Conservation (phyloP, 2,113 vertebrate species). For the Cyanoramphus novaezelandiae region DNA sequence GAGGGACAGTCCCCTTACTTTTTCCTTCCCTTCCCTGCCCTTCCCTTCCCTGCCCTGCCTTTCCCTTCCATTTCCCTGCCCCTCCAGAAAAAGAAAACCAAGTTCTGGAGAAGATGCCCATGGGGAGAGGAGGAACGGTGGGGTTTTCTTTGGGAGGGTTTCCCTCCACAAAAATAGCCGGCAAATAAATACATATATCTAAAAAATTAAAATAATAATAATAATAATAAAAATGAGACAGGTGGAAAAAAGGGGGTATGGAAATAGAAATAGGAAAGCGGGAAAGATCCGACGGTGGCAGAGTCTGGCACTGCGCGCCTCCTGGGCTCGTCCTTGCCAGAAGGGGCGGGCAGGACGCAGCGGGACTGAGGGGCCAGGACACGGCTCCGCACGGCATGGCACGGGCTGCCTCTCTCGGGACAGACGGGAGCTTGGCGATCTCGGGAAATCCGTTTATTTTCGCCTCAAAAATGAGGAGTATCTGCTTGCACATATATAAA, state of each 20-base stretch:
- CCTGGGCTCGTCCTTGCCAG: accelerated
- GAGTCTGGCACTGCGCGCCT: background rate
- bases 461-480: background rate
- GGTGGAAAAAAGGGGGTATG: accelerated
- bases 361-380: background rate
- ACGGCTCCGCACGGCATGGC: background rate
- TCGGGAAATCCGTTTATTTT: background rate
- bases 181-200: background rate
- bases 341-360: background rate
- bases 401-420: background rate
- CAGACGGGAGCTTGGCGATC: accelerated
- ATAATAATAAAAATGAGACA: accelerated
- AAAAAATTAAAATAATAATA: background rate
- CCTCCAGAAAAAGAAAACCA: background rate
- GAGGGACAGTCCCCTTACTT: background rate
- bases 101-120: background rate
- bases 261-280: background rate
- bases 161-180: background rate
- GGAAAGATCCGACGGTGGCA: background rate
- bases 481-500: background rate
- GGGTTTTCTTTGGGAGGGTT: background rate
- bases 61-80: background rate
- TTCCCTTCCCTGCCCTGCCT: background rate
- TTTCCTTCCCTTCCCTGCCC: background rate
- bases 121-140: background rate